Base-by-base conservation (phyloP, 2,888 invertebrate species). In the Scaptomyza reducta region DNA sequence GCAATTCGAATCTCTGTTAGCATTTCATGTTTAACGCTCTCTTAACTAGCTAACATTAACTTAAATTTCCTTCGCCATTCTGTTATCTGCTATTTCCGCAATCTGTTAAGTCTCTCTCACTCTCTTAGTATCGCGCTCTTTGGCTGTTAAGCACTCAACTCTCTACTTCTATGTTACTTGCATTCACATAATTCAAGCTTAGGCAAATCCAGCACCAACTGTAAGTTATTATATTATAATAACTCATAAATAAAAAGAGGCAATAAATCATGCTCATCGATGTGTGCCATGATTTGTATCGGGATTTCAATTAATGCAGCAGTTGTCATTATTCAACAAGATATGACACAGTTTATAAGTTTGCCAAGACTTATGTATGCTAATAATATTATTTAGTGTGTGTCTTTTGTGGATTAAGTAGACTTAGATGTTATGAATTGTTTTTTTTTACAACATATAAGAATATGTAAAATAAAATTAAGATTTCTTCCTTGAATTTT, bases 211-310 rank as follows among this genome's bases (percentile, higher is more conserved):
- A 35, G 49, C 27, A 9, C 29, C 5, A 50, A 25, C 49, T 46
- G n/a, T 27, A 13, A 66, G 55, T 27, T 62, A 40, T 56, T 42
- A 13, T 54, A 51, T 42, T 45, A 67, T 40, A 51, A 38, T 72
- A 41, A 45, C 53, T 45, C 47, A 57, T 73, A 65, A 66, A 57
- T 76, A 9, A 11, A 51, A 10, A 16, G 2, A 2, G 22, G 41
- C 47, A 53, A 76, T 65, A 71, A 76, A 73, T 73, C 76, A 55
- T 27, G 29, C 57, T 54, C 10, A 29, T 60, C 58, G 41, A 16
- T 57, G 41, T 42, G 57, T 54, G 54, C 33, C 33, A 47, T 76
- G 72, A 66, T 66, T 72, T 61, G 57, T 61, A 64, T 42, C 13
- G 14, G 54, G 49, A 50, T 62, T 77, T 57, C 47, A 55, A 58